Percentiles rank a stretch among this genome's conserved stretches.
Evolutionary conservation across 2,888 invertebrate species (phyloP).

Genomic region (Smittia aterrima): DNA sequence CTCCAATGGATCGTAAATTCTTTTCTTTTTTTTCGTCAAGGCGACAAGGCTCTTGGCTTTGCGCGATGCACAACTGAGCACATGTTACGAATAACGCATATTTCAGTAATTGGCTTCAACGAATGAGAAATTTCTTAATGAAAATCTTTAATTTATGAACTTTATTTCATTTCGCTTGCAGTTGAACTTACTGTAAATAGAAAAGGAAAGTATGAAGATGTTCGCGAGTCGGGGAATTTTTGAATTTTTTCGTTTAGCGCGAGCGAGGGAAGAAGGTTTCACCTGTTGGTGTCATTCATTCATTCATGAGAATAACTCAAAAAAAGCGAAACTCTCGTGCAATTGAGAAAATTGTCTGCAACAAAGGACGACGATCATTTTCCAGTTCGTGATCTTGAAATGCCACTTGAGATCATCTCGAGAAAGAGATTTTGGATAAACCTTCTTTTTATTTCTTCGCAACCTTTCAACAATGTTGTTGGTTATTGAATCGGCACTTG

Average conservation of each 20-base stretch:
- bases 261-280: too few relatives aligned
- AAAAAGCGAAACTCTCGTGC: neutral
- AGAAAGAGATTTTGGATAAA: neutral
- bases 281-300: slow-evolving; percentile 17
- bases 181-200: neutral
- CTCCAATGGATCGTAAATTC: slow-evolving; percentile 7
- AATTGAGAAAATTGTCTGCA: neutral
- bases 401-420: neutral
- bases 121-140: slow-evolving; percentile 3
- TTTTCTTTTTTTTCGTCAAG: neutral
- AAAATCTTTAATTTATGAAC: neutral
- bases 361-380: neutral
- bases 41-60: slow-evolving; percentile 14
- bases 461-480: slow-evolving; percentile 3
- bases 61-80: neutral
- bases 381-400: neutral
- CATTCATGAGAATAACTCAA: neutral
- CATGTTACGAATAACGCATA: neutral
- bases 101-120: neutral
- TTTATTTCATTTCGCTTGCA: neutral
- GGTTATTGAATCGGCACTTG: slow-evolving; percentile 6
- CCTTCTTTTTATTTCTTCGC: neutral
- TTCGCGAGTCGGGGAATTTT: neutral
- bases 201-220: neutral
- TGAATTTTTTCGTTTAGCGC: neutral